Conservation (phyloP, 2,797 vertebrate species). For the Gastrophryne carolinensis region DNA sequence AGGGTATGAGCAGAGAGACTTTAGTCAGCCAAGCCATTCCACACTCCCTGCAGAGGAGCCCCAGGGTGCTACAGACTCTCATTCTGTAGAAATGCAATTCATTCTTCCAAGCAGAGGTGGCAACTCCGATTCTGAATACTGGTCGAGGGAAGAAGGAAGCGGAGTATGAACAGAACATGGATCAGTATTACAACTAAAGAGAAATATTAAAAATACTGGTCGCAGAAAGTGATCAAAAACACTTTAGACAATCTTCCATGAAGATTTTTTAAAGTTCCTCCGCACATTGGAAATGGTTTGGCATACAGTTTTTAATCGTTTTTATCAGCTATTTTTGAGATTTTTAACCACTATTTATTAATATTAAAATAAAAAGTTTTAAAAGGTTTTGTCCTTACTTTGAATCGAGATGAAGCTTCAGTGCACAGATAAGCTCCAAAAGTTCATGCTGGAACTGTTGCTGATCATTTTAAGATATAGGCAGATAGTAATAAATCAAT, state of each 20-base stretch:
- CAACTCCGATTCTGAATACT: slow-evolving; percentile 35
- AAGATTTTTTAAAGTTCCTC: background rate
- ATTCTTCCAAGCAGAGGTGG: slow-evolving; percentile 53
- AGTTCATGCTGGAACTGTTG: too few species aligned
- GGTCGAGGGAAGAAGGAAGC: slow-evolving; percentile 60
- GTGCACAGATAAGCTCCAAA: too few species aligned
- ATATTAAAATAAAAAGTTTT: too few species aligned
- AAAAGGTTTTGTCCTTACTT: too few species aligned
- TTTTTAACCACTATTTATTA: too few species aligned
- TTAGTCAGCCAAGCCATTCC: background rate
- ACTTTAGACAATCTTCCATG: background rate
- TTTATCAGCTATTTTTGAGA: too few species aligned
- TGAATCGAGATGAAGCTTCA: too few species aligned
- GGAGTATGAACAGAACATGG: slow-evolving; percentile 51
- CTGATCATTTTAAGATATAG: too few species aligned
- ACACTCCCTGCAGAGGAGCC: background rate
- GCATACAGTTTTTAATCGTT: too few species aligned
- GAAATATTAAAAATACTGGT: background rate
- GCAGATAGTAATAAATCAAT: too few species aligned
- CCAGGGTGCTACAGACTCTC: slow-evolving; percentile 55
- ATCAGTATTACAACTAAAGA: slow-evolving; percentile 10
- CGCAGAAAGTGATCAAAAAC: background rate
- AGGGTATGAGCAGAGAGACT: slow-evolving; percentile 45
- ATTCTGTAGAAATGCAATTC: slow-evolving; percentile 62
- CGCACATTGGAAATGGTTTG: too few species aligned